Percentiles rank a stretch among this genome's conserved stretches.
phyloP scores from a whole-genome alignment of 92 coral and sea anemone species.

The Desmophyllum pertusum region DNA sequence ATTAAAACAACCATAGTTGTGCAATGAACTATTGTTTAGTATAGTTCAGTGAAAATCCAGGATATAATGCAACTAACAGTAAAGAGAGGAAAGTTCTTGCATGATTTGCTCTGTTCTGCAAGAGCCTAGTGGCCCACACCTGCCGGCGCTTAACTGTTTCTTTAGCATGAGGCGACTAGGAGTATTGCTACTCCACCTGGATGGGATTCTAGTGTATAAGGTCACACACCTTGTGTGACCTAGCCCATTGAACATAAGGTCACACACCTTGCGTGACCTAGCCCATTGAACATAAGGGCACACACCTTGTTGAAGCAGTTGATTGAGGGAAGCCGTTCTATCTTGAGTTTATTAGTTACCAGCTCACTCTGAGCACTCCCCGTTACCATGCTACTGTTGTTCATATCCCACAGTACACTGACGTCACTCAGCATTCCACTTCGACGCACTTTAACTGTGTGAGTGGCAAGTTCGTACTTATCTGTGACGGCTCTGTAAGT shows the following conservation, averaged over 20 bases:
- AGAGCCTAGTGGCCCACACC: too few relatives aligned
- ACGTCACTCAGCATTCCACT: conserved; percentile 89
- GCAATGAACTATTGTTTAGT: not conserved
- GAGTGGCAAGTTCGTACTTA: conserved; percentile 83
- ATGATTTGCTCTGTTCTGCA: too few relatives aligned
- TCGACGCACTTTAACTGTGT: conserved; percentile 86
- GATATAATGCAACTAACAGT: not conserved
- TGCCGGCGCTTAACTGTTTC: too few relatives aligned
- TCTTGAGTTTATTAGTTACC: conserved; percentile 63
- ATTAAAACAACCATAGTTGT: not conserved
- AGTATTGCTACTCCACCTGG: too few relatives aligned
- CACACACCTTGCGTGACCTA: too few relatives aligned
- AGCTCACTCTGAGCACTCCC: conserved; percentile 68
- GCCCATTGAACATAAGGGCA: too few relatives aligned
- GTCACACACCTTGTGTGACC: too few relatives aligned
- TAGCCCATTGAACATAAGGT: too few relatives aligned
- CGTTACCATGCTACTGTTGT: conserved; percentile 64
- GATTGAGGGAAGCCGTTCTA: conserved; percentile 79
- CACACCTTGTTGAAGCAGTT: conserved; percentile 88
- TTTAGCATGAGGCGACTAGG: too few relatives aligned
- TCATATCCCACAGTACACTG: conserved; percentile 87
- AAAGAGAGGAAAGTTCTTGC: not conserved
- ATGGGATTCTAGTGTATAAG: too few relatives aligned
- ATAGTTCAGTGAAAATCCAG: too few relatives aligned
- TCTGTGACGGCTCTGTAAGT: conserved; percentile 10